Evolutionary conservation across 1,140 invertebrate genomes (phyloP).

Genomic region (Zaprionus ornatus): DNA sequence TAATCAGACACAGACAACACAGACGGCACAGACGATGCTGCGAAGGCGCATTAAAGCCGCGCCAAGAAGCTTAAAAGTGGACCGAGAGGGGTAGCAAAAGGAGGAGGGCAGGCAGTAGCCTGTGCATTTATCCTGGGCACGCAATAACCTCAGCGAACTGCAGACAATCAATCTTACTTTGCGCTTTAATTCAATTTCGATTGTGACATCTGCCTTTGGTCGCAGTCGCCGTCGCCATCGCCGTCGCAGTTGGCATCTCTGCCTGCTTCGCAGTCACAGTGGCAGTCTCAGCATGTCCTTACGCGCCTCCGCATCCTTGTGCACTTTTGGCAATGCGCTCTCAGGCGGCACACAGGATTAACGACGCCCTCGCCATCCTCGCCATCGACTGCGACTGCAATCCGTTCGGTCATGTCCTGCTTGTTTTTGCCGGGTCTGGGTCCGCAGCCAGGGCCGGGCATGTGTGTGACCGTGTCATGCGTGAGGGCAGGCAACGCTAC

Average conservation of each 20-base stretch:
- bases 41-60: constrained; percentile 56
- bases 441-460: not conserved
- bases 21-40: constrained; percentile 13
- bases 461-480: constrained; percentile 62
- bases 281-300: constrained; percentile 32
- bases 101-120: not conserved
- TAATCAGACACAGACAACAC: constrained; percentile 58
- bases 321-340: constrained; percentile 79
- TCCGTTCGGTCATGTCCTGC: constrained; percentile 71
- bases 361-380: constrained; percentile 39
- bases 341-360: constrained; percentile 71
- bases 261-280: no score
- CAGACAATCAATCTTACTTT: constrained; percentile 83
- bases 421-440: not conserved
- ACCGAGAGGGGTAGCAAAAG: not conserved
- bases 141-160: constrained; percentile 78
- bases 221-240: constrained; percentile 37
- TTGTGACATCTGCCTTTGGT: constrained; percentile 82
- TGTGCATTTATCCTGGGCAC: constrained; percentile 51
- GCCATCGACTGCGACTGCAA: constrained; percentile 51
- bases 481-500: constrained; percentile 65
- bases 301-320: constrained; percentile 52
- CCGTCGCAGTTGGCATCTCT: not conserved
- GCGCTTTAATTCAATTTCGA: constrained; percentile 83
- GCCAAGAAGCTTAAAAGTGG: constrained; percentile 34